Conservation (phyloP, 2,113 vertebrate genomes). For the Mustelus asterias region DNA sequence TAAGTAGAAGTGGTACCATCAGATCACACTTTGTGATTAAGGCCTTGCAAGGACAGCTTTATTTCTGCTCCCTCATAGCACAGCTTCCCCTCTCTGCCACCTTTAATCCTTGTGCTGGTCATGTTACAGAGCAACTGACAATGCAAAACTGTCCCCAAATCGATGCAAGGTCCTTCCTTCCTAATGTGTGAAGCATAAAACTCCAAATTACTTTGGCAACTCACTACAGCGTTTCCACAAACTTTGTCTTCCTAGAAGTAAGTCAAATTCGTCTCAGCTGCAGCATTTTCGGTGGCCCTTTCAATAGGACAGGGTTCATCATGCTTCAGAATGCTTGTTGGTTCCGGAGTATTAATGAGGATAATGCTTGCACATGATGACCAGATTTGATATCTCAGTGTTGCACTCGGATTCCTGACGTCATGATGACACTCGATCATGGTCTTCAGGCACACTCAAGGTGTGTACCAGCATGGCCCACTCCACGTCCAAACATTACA, state of each 20-base stretch:
- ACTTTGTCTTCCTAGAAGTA: not conserved
- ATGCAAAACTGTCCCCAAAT: not conserved
- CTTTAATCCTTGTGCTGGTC: not conserved
- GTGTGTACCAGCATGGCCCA: not conserved
- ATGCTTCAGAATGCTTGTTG: not conserved
- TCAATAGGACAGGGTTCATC: not conserved
- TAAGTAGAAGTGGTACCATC: too few species aligned
- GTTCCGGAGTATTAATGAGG: not conserved
- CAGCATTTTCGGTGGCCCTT: not conserved
- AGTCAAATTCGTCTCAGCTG: not conserved
- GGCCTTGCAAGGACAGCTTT: not conserved
- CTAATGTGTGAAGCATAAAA: not conserved
- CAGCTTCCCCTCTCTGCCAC: not conserved
- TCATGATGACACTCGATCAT: not conserved
- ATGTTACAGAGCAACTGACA: not conserved
- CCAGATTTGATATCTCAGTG: not conserved
- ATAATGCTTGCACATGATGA: not conserved
- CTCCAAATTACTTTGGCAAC: not conserved
- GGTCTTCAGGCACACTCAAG: not conserved
- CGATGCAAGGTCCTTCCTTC: not conserved
- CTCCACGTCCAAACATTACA: too few species aligned
- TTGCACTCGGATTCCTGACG: not conserved
- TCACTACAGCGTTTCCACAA: not conserved
- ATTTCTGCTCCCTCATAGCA: not conserved
- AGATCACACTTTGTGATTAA: not conserved